Conservation (phyloP, 1,140 invertebrate species). For the Brachystomella parvula region DNA sequence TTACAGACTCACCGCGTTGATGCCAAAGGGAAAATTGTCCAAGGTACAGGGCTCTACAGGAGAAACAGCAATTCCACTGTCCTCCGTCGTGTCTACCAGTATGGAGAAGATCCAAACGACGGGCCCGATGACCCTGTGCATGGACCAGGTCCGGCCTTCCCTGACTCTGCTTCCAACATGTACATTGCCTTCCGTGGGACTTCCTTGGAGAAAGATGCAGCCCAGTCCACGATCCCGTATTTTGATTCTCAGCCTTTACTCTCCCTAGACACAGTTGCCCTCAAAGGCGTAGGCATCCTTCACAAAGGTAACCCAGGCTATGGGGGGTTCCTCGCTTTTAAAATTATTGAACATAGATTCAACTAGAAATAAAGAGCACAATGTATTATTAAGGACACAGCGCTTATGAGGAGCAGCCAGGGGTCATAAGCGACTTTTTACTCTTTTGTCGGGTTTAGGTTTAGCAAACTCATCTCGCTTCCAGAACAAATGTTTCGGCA, state of each 20-base stretch:
- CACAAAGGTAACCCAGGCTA: constrained; percentile 13
- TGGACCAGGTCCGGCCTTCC: neutral
- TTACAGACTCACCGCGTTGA: constrained; percentile 14
- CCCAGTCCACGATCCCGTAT: constrained; percentile 23
- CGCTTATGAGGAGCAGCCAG: no score
- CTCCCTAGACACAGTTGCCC: neutral
- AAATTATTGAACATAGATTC: constrained; percentile 18
- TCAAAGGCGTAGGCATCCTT: constrained; percentile 18
- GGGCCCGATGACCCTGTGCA: constrained; percentile 20
- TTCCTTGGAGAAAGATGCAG: constrained; percentile 24
- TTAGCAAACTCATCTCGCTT: no score
- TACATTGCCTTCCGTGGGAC: constrained; percentile 21
- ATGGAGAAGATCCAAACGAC: constrained; percentile 10
- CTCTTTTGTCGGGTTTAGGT: no score
- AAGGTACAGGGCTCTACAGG: neutral
- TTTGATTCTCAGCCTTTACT: constrained; percentile 19
- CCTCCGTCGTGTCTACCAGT: neutral
- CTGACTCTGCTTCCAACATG: constrained; percentile 19
- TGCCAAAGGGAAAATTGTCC: neutral
- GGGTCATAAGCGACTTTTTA: no score
- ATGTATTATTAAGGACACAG: no score
- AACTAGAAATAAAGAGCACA: neutral
- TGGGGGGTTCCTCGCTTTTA: constrained; percentile 18
- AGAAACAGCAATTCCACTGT: constrained; percentile 19
- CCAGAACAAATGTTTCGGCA: no score